phyloP scores from a whole-genome alignment of 2,113 vertebrate species.

The Gracilinanus agilis region DNA sequence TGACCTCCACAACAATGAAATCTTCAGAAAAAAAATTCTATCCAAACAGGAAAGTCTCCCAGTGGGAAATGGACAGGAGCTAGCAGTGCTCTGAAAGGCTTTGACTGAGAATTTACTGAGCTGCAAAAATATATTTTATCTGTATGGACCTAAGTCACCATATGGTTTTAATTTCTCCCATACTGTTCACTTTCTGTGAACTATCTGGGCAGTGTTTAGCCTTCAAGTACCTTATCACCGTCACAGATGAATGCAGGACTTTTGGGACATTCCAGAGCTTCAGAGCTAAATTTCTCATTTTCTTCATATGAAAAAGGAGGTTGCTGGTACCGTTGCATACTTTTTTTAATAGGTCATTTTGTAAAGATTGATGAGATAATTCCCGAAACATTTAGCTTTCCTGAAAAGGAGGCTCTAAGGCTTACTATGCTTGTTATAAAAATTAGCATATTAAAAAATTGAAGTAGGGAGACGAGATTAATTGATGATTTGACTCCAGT shows the following conservation, averaged over 20 bases:
- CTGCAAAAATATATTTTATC: not conserved
- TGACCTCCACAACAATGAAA: not conserved
- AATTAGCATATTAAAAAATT: slow-evolving; percentile 5
- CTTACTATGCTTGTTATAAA: slow-evolving; percentile 10
- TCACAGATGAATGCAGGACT: not conserved
- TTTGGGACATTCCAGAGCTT: not conserved
- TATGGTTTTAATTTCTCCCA: not conserved
- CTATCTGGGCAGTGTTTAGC: not conserved
- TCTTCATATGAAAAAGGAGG: not conserved
- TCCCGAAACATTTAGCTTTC: slow-evolving; percentile 20
- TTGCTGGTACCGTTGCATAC: slow-evolving; percentile 8
- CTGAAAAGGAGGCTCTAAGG: not conserved
- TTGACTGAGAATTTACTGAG: not conserved
- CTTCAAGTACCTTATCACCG: not conserved
- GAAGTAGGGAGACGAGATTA: slow-evolving; percentile 8
- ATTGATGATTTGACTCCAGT: not conserved
- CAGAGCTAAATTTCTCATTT: not conserved
- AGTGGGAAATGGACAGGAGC: not conserved
- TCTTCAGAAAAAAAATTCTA: not conserved
- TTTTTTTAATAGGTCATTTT: slow-evolving; percentile 24
- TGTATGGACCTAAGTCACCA: not conserved
- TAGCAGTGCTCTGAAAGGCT: not conserved
- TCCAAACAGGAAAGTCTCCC: not conserved
- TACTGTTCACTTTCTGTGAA: not conserved
- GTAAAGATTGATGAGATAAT: slow-evolving; percentile 30